These are phyloP conservation scores for Cyanocitta stelleri DNA, from an alignment of 2,113 vertebrate genomes.

Conservation along the genomic window DNA sequence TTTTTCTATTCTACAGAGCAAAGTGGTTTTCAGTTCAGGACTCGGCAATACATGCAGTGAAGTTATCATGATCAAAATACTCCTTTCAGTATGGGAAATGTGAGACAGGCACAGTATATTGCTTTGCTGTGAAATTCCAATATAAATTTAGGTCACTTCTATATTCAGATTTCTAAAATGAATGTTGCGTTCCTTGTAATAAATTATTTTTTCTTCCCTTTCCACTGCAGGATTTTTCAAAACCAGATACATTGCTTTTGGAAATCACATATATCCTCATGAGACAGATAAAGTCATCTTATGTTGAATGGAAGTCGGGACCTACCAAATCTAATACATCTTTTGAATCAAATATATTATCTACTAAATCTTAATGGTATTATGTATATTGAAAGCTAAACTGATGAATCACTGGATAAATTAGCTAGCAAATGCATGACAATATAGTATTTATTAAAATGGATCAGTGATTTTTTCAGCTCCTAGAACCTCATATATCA, in stretches of 20 bases:
- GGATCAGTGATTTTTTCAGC: background rate
- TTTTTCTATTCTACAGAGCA: constrained; percentile 1
- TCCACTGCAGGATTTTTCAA: background rate
- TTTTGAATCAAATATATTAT: constrained; percentile 40
- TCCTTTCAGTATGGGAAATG: background rate
- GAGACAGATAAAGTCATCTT: constrained; percentile 34
- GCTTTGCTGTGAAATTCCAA: background rate
- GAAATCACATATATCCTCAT: constrained; percentile 22
- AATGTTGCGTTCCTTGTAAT: background rate
- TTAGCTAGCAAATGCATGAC: constrained; percentile 10
- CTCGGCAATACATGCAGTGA: background rate
- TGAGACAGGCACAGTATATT: background rate
- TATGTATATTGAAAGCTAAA: constrained; percentile 37
- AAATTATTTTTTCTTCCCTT: background rate
- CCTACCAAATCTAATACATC: constrained; percentile 24
- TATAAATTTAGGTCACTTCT: constrained; percentile 2
- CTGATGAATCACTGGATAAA: constrained; percentile 41
- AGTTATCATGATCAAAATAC: background rate
- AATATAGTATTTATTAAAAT: constrained; percentile 49
- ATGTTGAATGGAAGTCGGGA: background rate
- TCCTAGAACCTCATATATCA: constrained; percentile 3
- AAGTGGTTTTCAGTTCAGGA: constrained; percentile 19
- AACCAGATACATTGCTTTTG: constrained; percentile 13
- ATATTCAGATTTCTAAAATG: constrained; percentile 19
- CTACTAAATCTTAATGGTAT: constrained; percentile 38